A percentile compares a stretch with the other conserved stretches of the same genome.
phyloP scores from a whole-genome alignment of 37 sponge, comb jelly and placozoan species.

The Mnemiopsis leidyi region DNA sequence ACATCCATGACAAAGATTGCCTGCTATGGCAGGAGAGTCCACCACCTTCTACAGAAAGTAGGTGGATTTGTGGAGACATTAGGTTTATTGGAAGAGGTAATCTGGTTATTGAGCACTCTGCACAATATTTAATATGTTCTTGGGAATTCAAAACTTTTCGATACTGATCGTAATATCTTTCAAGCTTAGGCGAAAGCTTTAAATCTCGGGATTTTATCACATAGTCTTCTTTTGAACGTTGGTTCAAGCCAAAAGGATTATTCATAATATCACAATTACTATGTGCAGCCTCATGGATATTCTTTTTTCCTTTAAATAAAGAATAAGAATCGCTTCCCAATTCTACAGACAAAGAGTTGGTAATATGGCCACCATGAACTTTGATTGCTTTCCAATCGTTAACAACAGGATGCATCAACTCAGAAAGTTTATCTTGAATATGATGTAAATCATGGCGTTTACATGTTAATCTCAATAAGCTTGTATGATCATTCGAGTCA shows the following conservation, averaged over 20 bases:
- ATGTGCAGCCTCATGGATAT: neutral
- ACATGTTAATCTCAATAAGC: neutral
- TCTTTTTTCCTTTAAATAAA: neutral
- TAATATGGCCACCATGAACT: neutral
- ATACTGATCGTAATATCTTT: neutral
- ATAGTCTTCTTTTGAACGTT: neutral
- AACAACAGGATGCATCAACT: neutral
- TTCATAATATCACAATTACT: neutral
- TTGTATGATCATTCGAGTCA: neutral
- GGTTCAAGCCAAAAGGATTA: neutral
- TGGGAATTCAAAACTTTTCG: neutral
- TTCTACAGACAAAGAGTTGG: neutral
- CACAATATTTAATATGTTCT: constrained; percentile 3
- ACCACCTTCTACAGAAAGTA: neutral
- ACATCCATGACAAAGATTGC: neutral
- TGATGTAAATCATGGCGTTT: neutral
- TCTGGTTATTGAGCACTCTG: constrained; percentile 8
- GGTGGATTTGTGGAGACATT: constrained; percentile 22
- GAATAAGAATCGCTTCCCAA: neutral
- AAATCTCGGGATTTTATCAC: neutral
- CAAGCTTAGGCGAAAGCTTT: neutral
- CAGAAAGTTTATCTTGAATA: neutral
- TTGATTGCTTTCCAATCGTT: constrained; percentile 22
- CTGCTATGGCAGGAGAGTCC: neutral
- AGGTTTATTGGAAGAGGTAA: neutral